Percentiles rank a stretch among this genome's conserved stretches.
Evolutionary conservation across 2,113 vertebrate species (phyloP).

Genomic region (Psilopogon haemacephalus): DNA sequence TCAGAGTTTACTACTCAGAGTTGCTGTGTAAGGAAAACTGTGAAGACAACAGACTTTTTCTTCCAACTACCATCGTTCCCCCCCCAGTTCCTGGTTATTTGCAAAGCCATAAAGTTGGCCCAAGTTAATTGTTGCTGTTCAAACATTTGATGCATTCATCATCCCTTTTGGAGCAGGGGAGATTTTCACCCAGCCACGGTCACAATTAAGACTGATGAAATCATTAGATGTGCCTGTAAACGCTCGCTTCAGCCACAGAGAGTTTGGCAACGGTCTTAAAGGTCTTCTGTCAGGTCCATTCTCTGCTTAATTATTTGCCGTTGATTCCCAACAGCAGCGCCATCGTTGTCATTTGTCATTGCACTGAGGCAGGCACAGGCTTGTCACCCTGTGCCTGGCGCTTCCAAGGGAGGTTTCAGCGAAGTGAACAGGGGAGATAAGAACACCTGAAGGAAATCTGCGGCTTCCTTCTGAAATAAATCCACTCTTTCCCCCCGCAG

Average conservation of each 20-base stretch:
- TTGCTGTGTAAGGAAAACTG: not conserved
- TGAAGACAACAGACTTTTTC: conserved; percentile 32
- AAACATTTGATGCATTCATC: too few relatives aligned
- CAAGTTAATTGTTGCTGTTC: too few relatives aligned
- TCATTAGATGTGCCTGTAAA: conserved; percentile 79
- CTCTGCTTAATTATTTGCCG: conserved; percentile 76
- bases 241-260: conserved; percentile 78
- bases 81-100: conserved; percentile 65
- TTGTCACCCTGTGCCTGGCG: conserved; percentile 17
- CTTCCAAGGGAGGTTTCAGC: conserved; percentile 10
- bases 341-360: conserved; percentile 67
- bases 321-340: conserved; percentile 65
- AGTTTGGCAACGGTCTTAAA: conserved; percentile 79
- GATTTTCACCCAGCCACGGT: conserved; percentile 58
- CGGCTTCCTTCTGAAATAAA: not conserved
- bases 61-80: conserved; percentile 48
- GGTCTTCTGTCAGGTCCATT: conserved; percentile 81
- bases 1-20: not conserved
- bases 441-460: not conserved
- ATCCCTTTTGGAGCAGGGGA: conserved; percentile 44
- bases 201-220: conserved; percentile 85
- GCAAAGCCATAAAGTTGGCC: too few relatives aligned
- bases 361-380: not conserved
- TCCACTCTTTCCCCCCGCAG: not conserved
- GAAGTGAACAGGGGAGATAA: conserved; percentile 13